A percentile compares a stretch with the other conserved stretches of the same genome.
phyloP scores from a whole-genome alignment of 2,888 invertebrate species.

The Criorhina ranunculi region DNA sequence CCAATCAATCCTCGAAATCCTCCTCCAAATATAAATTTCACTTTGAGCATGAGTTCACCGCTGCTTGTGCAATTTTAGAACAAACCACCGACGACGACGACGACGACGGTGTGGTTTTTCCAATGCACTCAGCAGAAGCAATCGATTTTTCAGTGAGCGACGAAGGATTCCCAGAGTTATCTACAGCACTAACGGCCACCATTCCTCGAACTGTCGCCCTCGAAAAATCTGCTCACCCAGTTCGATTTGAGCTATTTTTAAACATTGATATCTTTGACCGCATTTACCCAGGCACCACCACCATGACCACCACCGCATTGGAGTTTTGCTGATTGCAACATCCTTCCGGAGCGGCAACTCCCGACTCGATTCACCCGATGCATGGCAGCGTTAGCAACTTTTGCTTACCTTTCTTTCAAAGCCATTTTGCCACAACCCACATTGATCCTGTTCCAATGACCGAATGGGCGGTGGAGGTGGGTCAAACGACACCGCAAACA shows the following conservation, averaged over 20 bases:
- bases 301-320: background rate
- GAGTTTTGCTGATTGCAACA: slow-evolving; percentile 28
- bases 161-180: slow-evolving; percentile 23
- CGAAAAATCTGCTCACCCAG: slow-evolving; percentile 20
- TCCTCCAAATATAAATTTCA: slow-evolving; percentile 22
- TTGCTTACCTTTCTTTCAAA: slow-evolving; percentile 52
- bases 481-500: slow-evolving; percentile 64
- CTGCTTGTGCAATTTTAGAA: slow-evolving; percentile 38
- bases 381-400: slow-evolving; percentile 45
- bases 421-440: slow-evolving; percentile 48
- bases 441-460: slow-evolving; percentile 58
- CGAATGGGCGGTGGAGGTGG: background rate
- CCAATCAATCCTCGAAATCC: slow-evolving; percentile 57
- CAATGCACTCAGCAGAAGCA: slow-evolving; percentile 27
- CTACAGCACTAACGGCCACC: slow-evolving; percentile 12
- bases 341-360: slow-evolving; percentile 17
- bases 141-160: slow-evolving; percentile 29
- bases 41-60: slow-evolving; percentile 12
- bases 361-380: slow-evolving; percentile 56
- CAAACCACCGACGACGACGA: background rate
- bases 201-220: slow-evolving; percentile 27
- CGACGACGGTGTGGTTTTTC: no score
- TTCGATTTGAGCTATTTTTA: slow-evolving; percentile 65
- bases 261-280: slow-evolving; percentile 70
- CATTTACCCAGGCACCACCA: slow-evolving; percentile 49